phyloP scores from a whole-genome alignment of 2,113 vertebrate genomes.

The Corythornis madagascariensis region DNA sequence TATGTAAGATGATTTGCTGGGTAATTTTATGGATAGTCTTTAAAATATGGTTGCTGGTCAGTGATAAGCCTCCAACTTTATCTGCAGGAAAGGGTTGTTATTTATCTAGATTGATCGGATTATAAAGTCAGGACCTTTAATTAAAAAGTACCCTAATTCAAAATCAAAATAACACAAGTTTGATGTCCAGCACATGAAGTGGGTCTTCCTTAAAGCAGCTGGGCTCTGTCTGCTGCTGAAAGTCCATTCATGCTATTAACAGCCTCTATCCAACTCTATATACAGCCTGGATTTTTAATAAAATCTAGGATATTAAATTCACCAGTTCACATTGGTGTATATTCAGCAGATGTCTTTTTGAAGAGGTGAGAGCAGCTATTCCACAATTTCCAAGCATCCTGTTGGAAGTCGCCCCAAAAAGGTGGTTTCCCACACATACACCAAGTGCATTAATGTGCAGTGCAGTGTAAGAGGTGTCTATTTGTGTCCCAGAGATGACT shows the following conservation, averaged over 20 bases:
- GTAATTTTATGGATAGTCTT: constrained; percentile 16
- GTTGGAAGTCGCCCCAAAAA: background rate
- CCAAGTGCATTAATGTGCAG: background rate
- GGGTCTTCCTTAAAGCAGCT: background rate
- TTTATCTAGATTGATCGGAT: constrained; percentile 54
- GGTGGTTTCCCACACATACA: too few relatives aligned
- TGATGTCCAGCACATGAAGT: background rate
- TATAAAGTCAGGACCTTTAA: constrained; percentile 37
- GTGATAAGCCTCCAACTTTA: constrained; percentile 15
- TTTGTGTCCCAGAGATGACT: background rate
- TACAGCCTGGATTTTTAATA: background rate
- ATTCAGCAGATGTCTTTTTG: background rate
- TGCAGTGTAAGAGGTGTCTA: background rate
- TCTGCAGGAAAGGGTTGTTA: constrained; percentile 1
- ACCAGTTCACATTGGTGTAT: background rate
- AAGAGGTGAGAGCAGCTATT: background rate
- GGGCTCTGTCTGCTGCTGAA: background rate
- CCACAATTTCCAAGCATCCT: background rate
- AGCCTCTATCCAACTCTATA: background rate
- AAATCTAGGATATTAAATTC: background rate
- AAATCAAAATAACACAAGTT: constrained; percentile 6
- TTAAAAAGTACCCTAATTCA: background rate
- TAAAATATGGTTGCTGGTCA: constrained; percentile 17
- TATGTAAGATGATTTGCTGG: background rate
- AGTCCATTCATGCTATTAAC: background rate